Base-by-base conservation (phyloP, 30 jellyfish, hydroid and myxozoan species). In the Clytia hemisphaerica region DNA sequence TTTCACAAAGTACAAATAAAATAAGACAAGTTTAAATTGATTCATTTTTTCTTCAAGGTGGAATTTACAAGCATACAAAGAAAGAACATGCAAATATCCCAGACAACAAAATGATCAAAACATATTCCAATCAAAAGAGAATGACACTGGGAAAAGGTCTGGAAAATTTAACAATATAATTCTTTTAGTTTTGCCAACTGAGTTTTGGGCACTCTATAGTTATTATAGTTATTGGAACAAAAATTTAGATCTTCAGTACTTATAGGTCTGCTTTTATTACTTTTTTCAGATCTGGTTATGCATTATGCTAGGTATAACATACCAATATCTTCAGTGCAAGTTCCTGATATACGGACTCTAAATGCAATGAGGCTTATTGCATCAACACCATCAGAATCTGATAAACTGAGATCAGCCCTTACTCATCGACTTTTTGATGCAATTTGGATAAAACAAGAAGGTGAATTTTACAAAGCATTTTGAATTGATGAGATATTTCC, bases 291-390 rank as follows among this genome's bases (percentile, higher is more conserved):
- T 67, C 71, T 89, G 16, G 45, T 60, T 4, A 73, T 93, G 37
- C 93, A 32, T 10, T 89, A 68, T 77, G 25, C 45, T 35, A 73
- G 98, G 30, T 49, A 82, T 58, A 49, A 76, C 53, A 75, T 89
- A 10, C 86, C 98, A 30, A 61, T 66, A 14, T 24, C 64, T 47
- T 78, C 93, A 40, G 2, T 58, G 54, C 35, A 80, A 47, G 91
- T 89, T 70, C 98, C 95, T 29, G 95, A 82, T 47, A 21, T 80
- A 60, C 81, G 71, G 14, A 75, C 98, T 9, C 61, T 89, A 21
- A 59, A 61, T 74, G 82, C 98, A 1, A 80, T 89, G 98, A 78
- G 94, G 19, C 73, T 89, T 21, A 75, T 89, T 58, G 95, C 95
- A 33, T 83, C 93, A 0, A 72, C 96, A 33, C 85, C 78, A 15